A percentile compares a stretch with the other conserved stretches of the same genome.
phyloP scores from a whole-genome alignment of 2,113 vertebrate genomes.

The Struthio camelus region DNA sequence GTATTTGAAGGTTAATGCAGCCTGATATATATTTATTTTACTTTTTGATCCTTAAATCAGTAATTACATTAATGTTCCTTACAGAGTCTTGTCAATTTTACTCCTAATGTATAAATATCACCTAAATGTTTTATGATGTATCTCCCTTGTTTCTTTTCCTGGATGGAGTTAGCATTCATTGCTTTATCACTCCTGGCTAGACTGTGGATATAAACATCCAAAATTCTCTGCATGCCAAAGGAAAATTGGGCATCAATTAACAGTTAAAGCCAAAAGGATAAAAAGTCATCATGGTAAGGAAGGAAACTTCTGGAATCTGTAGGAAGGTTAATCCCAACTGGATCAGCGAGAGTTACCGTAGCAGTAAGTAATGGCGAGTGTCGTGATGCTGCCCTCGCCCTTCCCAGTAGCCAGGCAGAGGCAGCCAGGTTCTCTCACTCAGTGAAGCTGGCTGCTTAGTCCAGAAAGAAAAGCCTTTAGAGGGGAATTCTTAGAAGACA shows the following conservation, averaged over 20 bases:
- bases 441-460: background rate
- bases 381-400: background rate
- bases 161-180: background rate
- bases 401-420: background rate
- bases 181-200: background rate
- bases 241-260: background rate
- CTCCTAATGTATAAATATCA: background rate
- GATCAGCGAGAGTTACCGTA: rapidly evolving
- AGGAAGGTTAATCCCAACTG: background rate
- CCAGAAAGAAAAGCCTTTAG: background rate
- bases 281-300: background rate
- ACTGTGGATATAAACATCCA: background rate
- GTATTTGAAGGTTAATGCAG: background rate
- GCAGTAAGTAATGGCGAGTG: background rate
- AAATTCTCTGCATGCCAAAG: background rate
- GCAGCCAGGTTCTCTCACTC: background rate
- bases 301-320: background rate
- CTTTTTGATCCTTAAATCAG: background rate
- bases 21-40: background rate
- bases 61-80: background rate
- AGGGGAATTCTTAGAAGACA: background rate
- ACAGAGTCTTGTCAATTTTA: background rate
- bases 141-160: background rate
- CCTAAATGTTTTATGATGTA: background rate
- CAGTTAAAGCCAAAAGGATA: background rate